phyloP scores from a whole-genome alignment of 2,113 vertebrate genomes.

The Oryzias celebensis region DNA sequence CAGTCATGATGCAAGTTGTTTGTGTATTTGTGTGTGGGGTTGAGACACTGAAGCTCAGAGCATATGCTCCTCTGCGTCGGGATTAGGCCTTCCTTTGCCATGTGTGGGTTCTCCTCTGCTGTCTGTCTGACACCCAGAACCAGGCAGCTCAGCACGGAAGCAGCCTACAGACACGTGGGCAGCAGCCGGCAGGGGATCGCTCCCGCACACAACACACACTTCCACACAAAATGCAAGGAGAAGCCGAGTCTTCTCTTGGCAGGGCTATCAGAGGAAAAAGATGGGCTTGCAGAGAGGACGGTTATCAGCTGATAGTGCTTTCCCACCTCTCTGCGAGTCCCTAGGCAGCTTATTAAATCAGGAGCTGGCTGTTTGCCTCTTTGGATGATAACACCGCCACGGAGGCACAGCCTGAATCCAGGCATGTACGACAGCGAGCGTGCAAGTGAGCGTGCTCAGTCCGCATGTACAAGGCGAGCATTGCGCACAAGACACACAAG shows the following conservation, averaged over 20 bases:
- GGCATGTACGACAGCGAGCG: constrained; percentile 17
- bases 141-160: constrained; percentile 31
- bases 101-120: constrained; percentile 51
- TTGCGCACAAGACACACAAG: constrained; percentile 41
- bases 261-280: constrained; percentile 47
- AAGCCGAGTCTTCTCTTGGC: constrained; percentile 49
- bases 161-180: constrained; percentile 58
- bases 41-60: constrained; percentile 20
- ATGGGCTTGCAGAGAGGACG: constrained; percentile 57
- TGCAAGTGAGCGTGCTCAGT: constrained; percentile 15
- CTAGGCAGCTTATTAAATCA: constrained; percentile 76
- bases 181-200: constrained; percentile 37
- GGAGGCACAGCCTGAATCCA: constrained; percentile 34
- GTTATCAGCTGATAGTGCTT: constrained; percentile 70
- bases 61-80: constrained; percentile 54
- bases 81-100: constrained; percentile 31
- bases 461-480: constrained; percentile 26
- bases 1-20: constrained; percentile 4
- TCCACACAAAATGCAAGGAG: constrained; percentile 21
- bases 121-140: constrained; percentile 51
- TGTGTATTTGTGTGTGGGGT: constrained; percentile 3
- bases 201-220: constrained; percentile 21
- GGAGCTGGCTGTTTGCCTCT: constrained; percentile 61
- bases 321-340: constrained; percentile 64
- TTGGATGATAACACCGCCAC: constrained; percentile 58